Base-by-base conservation (phyloP, 2,888 invertebrate genomes). In the Dione vanillae region DNA sequence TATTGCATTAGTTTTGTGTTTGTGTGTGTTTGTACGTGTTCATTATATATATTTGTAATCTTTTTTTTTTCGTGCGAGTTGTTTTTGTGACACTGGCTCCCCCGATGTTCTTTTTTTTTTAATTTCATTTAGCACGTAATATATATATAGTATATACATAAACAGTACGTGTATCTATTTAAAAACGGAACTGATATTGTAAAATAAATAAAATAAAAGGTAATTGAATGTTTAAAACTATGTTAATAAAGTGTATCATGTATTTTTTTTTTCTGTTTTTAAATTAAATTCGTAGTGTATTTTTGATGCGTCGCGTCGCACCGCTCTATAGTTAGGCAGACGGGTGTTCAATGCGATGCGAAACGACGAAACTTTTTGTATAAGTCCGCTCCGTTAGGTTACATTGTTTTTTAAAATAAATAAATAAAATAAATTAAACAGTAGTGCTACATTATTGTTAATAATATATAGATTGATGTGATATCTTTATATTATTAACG, bases 361-460 rank as follows among this genome's bases (percentile, higher is more conserved):
- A 76, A 72, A 75, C 77, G 74, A 68, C 75, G 14, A 71, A 75
- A 77, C 75, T 73, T 80, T 77, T 80, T 77, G 64, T 72, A 45
- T 83, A 82, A 83, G 83, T 80, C 84, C 83, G 78, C 80, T 83
- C 83, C 80, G 76, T 77, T 87, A 86, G 85, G 83, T 83, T 87
- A 83, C 81, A 77, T 45, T 61, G 78, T 80, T 79, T 79, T 85
- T 86, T 85, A 80, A 82, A 82, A 73, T 80, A 89, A 90, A 89
- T 91, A 90, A 56, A 56, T 56, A 16, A 56, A 49, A 19, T 56
- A 40, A 56, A 56, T 56, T 56, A 56, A 89, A 89, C 86, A 82
- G 88, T 92, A 92, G 91, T 86, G 82, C 83, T 90, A 89, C 88
- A 85, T 89, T 87, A 27, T 64, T 89, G 86, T 86, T 82, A 83